Evolutionary conservation across 2,888 invertebrate genomes (phyloP), one percentile per base, ranked within the genome.

Genomic region (Laspeyria flexula): DNA sequence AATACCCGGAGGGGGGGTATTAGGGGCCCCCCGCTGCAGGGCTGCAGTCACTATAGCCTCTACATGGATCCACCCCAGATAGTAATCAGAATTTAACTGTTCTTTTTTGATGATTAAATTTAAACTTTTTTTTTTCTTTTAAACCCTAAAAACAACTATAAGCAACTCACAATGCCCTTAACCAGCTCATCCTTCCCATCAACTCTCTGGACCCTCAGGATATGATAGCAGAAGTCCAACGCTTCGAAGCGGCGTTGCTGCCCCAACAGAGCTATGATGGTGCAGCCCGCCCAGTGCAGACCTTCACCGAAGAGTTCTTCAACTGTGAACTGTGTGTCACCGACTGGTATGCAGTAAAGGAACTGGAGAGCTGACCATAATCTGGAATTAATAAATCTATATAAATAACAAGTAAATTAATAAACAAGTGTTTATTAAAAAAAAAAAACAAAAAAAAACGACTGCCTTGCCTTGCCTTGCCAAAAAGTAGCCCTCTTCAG

Each of bases 251-350:
- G 93, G 37, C 98, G 93, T 90, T 99, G 99, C 79, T 99, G 99
- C 0, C 98, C 98, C 29, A 99, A 93, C 33, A 99, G 93, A 1
- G 98, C 96, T 58, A 99, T 97, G 94, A 99, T 97, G 9, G 98
- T 96, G 85, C 99, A 99, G 0, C 99, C 99, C 3, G 99, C 99
- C 99, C 99, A 99, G 87, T 99, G 98, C 0, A 99, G 93, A 0
- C 99, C 99, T 88, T 99, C 99, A 6, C 99, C 99, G 90, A 99
- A 99, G 61, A 99, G 90, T 89, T 99, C 98, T 83, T 99, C 99
- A 0, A 99, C 97, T 12, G 99, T 99, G 75, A 97, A 98, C 88
- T 99, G 98, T 0, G 98, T 98, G 62, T 98, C 98, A 3, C 97
- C 97, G 16, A 98, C 98, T 0, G 99, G 99, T 75, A 99, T 98